Base-by-base conservation (phyloP, 2,113 vertebrate species). In the Pangasianodon gigas region DNA sequence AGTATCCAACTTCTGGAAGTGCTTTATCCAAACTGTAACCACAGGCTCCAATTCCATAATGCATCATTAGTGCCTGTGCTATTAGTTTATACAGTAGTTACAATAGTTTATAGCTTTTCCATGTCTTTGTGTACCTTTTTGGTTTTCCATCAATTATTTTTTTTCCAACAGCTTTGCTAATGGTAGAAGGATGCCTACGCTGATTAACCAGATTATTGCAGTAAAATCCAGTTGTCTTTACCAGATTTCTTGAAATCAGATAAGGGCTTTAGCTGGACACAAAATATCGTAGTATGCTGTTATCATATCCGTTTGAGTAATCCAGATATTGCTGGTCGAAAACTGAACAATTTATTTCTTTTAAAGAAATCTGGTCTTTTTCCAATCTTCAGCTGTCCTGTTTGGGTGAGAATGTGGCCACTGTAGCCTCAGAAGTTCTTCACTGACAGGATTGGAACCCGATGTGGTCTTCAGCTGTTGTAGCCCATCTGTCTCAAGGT, bases 21-120 rank as follows among this genome's bases (percentile, higher is more conserved):
- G 6, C 18, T 41, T 24, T 10, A 79, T 24, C 62, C 41, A 51
- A 46, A 74, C n/a, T 16, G 3, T 67, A 75, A 84, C 65, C 41
- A 0, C 67, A 48, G 46, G 26, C 52, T 48, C 21, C 3, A 8
- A 6, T 74, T 75, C 56, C 24, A 74, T 6, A 21, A n/a, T 21
- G 41, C 0, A 44, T 81, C 16, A 26, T 24, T 24, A 32, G 37
- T 8, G 18, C 18, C 24, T 74, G 48, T 13, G 3, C 19, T 58
- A 41, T 88, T 82, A 52, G 19, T 54, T 7, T 26, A 62, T 58
- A 29, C 41, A 21, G 19, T 79, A 85, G 41, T 4, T 29, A 74
- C 14, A 77, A 44, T 41, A 60, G 6, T 32, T 88, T 52, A 88
- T 48, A 69, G 87, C 65, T 82, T 88, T 88, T 69, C 60, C 46